These are phyloP conservation scores for Lepidochitona cinerea DNA, from an alignment of 2,888 invertebrate species.

Conservation along the genomic window DNA sequence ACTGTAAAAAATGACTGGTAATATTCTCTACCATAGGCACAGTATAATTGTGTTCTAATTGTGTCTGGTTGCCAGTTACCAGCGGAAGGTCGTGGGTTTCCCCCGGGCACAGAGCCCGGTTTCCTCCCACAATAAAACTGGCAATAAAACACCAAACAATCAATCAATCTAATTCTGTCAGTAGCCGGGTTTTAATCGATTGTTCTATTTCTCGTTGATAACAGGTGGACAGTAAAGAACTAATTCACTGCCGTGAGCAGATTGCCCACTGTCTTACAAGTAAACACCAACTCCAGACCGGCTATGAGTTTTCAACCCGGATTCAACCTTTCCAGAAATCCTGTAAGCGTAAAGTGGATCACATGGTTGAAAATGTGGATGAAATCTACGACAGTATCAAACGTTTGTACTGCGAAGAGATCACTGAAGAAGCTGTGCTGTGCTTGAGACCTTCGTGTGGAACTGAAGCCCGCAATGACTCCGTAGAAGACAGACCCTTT, in stretches of 20 bases:
- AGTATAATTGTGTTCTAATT: no score
- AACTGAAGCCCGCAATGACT: constrained; percentile 52
- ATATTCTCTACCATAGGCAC: no score
- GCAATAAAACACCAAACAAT: no score
- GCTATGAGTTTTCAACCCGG: constrained; percentile 31
- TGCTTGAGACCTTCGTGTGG: constrained; percentile 48
- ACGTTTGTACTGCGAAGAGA: constrained; percentile 62
- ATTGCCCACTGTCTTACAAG: constrained; percentile 45
- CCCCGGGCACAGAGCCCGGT: no score
- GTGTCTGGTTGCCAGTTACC: no score
- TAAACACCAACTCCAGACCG: constrained; percentile 36
- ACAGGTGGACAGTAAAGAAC: constrained; percentile 58
- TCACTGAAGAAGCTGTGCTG: constrained; percentile 17
- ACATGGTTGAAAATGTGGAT: constrained; percentile 51
- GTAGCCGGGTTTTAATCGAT: no score
- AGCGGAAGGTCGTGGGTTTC: no score
- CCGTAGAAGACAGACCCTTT: constrained; percentile 34
- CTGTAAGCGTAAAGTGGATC: constrained; percentile 60
- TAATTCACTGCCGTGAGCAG: constrained; percentile 60
- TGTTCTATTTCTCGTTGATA: no score
- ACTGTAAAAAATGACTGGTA: no score
- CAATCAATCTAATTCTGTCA: no score
- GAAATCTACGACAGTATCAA: constrained; percentile 67
- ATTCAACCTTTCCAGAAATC: constrained; percentile 30
- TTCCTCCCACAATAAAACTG: no score